A percentile compares a stretch with the other conserved stretches of the same genome.
These are phyloP conservation scores for Cryptus armator DNA, from an alignment of 2,888 invertebrate species.

Conservation along the genomic window DNA sequence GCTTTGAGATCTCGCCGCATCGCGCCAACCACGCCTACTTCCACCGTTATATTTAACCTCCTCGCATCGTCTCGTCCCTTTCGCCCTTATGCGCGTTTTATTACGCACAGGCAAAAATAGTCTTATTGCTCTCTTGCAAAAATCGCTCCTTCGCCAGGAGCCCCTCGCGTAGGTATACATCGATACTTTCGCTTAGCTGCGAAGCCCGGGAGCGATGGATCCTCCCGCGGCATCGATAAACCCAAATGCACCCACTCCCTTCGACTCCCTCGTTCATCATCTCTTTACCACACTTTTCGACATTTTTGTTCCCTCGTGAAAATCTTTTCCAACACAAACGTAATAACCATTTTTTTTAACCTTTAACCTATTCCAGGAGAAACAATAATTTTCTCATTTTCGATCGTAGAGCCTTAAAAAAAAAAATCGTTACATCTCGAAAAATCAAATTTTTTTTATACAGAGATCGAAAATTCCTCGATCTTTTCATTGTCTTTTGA, in stretches of 20 bases:
- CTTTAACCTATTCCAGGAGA: too few species aligned
- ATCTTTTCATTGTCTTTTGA: too few species aligned
- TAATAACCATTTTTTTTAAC: background rate
- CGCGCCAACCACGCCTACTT: conserved; percentile 81
- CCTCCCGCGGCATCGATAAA: conserved; percentile 75
- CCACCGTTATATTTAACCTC: conserved; percentile 78
- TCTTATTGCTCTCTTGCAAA: conserved; percentile 73
- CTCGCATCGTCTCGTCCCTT: conserved; percentile 62
- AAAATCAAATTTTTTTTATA: too few species aligned
- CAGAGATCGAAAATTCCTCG: too few species aligned
- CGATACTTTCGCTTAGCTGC: conserved; percentile 63
- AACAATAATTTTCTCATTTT: too few species aligned
- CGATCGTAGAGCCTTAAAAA: too few species aligned
- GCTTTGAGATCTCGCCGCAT: conserved; percentile 81
- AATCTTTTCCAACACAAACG: background rate
- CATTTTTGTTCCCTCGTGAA: conserved; percentile 23
- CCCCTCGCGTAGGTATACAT: conserved; percentile 59
- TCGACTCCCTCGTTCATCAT: conserved; percentile 43
- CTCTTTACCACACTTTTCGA: conserved; percentile 23
- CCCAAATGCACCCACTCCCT: conserved; percentile 67
- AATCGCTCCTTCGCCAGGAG: background rate
- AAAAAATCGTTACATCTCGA: too few species aligned
- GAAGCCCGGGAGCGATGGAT: conserved; percentile 81
- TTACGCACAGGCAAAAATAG: conserved; percentile 47
- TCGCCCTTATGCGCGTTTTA: conserved; percentile 73